Conservation (phyloP, 2,797 vertebrate species). For the Periophthalmus magnuspinnatus region DNA sequence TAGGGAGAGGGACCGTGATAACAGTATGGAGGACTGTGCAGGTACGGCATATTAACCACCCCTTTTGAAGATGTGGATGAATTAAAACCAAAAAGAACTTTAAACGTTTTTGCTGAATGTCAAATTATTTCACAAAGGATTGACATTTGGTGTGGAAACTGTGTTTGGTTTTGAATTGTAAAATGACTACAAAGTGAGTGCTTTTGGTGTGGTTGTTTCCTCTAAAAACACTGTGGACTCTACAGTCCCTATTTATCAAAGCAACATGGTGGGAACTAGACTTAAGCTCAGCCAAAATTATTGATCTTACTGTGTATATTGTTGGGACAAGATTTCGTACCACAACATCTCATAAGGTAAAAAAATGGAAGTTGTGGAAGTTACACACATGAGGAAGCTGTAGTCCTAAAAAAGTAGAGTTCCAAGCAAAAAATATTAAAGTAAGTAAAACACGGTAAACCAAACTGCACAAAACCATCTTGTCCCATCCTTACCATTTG, state of each 20-base stretch:
- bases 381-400: too few relatives aligned
- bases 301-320: too few relatives aligned
- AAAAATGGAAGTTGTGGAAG: too few relatives aligned
- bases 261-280: background rate
- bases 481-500: background rate
- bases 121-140: too few relatives aligned
- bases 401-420: too few relatives aligned
- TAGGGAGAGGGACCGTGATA: constrained; percentile 44
- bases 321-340: too few relatives aligned
- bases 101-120: too few relatives aligned
- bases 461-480: too few relatives aligned
- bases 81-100: constrained; percentile 21
- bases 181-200: background rate
- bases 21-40: constrained; percentile 33
- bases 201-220: background rate
- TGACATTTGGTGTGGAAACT: background rate
- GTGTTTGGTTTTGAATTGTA: background rate
- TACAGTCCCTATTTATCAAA: background rate
- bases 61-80: constrained; percentile 11
- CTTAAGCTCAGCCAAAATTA: background rate
- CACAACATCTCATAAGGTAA: too few relatives aligned
- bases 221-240: background rate
- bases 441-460: too few relatives aligned
- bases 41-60: constrained; percentile 25
- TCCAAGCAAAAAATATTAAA: too few relatives aligned